Evolutionary conservation across 2,888 invertebrate genomes (phyloP).

Genomic region (Neuroscelio doddi): DNA sequence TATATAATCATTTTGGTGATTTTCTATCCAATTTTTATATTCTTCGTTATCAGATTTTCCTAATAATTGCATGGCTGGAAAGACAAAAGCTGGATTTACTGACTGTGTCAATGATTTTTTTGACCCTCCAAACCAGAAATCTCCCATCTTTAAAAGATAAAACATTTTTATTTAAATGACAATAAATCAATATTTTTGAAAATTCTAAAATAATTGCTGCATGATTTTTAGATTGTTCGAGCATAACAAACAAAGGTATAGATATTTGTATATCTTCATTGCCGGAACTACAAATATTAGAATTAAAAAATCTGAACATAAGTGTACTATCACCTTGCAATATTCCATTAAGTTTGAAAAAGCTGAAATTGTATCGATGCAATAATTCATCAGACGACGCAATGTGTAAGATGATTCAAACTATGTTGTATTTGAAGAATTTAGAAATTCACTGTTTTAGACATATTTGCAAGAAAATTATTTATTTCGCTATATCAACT

Average conservation of each 20-base stretch:
- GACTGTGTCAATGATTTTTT: slow-evolving; percentile 1
- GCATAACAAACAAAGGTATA: slow-evolving; percentile 22
- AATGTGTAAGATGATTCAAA: slow-evolving; percentile 20
- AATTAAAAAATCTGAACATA: slow-evolving; percentile 28
- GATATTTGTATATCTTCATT: slow-evolving; percentile 8
- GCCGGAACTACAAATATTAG: slow-evolving; percentile 14
- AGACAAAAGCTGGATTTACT: too few relatives aligned
- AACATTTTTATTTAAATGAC: neutral
- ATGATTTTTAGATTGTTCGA: slow-evolving; percentile 23
- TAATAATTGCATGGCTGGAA: too few relatives aligned
- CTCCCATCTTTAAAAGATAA: too few relatives aligned
- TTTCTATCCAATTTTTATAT: too few relatives aligned
- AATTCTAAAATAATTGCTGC: too few relatives aligned
- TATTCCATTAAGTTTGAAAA: slow-evolving; percentile 9
- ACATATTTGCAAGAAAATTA: slow-evolving; percentile 17
- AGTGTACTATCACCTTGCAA: neutral
- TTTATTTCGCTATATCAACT: slow-evolving; percentile 20
- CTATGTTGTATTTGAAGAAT: slow-evolving; percentile 22
- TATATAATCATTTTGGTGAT: too few relatives aligned
- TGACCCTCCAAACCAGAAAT: neutral
- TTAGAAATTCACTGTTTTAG: slow-evolving; percentile 16
- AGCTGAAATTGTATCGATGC: slow-evolving; percentile 27
- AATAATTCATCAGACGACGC: slow-evolving; percentile 12
- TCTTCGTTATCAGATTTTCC: too few relatives aligned
- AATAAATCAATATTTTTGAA: neutral